Percentiles rank a stretch among this genome's conserved stretches.
These are phyloP conservation scores for Muraenolepis orangiensis DNA, from an alignment of 2,797 vertebrate genomes.

Conservation along the genomic window DNA sequence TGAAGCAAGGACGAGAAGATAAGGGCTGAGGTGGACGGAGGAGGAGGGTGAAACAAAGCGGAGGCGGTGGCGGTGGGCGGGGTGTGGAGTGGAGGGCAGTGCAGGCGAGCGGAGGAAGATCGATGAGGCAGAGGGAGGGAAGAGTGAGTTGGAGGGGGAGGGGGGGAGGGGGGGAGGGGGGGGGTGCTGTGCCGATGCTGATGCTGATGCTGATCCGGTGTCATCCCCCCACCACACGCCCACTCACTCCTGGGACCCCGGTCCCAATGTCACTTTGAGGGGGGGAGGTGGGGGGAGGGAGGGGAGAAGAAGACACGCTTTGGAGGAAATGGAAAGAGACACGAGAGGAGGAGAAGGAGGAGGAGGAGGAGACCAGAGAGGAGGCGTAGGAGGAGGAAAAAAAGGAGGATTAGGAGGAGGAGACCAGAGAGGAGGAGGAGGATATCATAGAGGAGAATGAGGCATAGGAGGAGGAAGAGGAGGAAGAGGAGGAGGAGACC, in stretches of 20 bases:
- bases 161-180: constrained; percentile 15
- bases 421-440: too few species aligned
- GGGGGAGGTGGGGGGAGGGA: constrained; percentile 7
- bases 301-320: neutral
- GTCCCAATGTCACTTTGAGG: constrained; percentile 38
- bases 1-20: constrained; percentile 10
- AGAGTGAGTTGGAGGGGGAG: constrained; percentile 31
- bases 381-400: too few species aligned
- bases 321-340: neutral
- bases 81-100: constrained; percentile 1
- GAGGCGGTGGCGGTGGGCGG: neutral
- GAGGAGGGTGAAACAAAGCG: too few species aligned
- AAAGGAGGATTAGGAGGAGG: too few species aligned
- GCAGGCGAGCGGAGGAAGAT: constrained; percentile 19
- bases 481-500: too few species aligned
- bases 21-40: neutral
- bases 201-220: constrained; percentile 49
- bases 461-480: too few species aligned
- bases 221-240: constrained; percentile 20
- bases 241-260: constrained; percentile 19
- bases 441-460: neutral
- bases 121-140: constrained; percentile 39
- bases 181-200: constrained; percentile 40
- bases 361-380: neutral
- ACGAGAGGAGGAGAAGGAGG: neutral